These are phyloP conservation scores for Poicephalus meyeri DNA, from an alignment of 2,113 vertebrate genomes.

Conservation along the genomic window DNA sequence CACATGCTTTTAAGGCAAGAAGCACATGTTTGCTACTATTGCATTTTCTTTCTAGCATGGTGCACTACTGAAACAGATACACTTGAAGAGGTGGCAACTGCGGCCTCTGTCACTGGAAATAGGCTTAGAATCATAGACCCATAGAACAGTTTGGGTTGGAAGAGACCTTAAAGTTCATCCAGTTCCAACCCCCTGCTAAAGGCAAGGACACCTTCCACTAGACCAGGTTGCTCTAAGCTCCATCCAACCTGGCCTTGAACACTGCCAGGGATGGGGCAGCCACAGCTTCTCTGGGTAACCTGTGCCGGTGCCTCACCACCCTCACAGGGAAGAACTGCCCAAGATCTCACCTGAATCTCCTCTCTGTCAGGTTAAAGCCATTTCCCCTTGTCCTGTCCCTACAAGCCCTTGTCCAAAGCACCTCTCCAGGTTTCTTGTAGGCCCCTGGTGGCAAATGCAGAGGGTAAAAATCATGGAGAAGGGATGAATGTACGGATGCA, in stretches of 20 bases:
- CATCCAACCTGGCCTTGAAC: background rate
- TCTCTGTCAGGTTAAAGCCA: background rate
- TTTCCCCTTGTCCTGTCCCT: background rate
- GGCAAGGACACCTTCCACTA: background rate
- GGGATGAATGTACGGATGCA: background rate
- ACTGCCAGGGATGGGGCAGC: background rate
- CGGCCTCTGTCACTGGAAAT: background rate
- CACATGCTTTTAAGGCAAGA: background rate
- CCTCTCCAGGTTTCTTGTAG: background rate
- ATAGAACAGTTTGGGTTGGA: background rate
- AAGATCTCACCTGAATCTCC: background rate
- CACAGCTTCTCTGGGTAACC: background rate
- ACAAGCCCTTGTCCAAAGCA: background rate
- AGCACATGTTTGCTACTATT: rapidly evolving
- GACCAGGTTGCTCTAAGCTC: background rate
- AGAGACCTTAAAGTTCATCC: background rate
- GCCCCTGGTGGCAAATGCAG: background rate
- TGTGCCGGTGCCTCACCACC: background rate
- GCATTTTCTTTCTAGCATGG: background rate
- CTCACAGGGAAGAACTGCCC: background rate
- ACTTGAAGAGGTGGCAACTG: background rate
- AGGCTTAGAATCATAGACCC: background rate
- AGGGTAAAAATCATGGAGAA: background rate
- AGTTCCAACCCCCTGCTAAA: background rate
- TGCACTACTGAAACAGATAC: background rate